These are phyloP conservation scores for Columba janthina DNA, from an alignment of 2,113 vertebrate genomes.

Conservation along the genomic window DNA sequence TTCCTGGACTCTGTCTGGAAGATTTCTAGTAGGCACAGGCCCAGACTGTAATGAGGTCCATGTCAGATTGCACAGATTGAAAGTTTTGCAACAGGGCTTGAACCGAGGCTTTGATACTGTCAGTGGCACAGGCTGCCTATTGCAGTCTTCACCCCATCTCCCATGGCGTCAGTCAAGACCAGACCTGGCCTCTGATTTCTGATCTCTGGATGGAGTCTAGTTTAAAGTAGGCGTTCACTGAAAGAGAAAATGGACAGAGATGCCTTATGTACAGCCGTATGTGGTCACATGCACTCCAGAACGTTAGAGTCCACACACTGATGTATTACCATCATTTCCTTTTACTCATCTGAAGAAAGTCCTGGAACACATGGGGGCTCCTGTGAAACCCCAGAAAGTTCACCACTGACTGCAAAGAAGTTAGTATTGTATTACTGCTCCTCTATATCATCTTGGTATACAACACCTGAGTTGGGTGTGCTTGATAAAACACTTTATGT, in stretches of 20 bases:
- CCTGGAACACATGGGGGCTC: rapidly evolving
- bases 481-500: background rate
- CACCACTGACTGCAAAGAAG: background rate
- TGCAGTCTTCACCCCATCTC: background rate
- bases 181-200: background rate
- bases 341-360: background rate
- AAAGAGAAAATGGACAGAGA: background rate
- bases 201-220: background rate
- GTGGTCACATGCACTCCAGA: background rate
- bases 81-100: background rate
- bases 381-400: background rate
- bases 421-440: background rate
- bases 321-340: background rate
- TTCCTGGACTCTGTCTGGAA: background rate
- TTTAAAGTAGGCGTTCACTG: background rate
- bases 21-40: background rate
- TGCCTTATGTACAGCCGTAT: background rate
- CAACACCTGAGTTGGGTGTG: rapidly evolving
- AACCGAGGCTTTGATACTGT: background rate
- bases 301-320: background rate
- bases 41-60: rapidly evolving
- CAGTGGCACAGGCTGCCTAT: background rate
- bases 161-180: background rate
- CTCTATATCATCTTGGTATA: background rate
- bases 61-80: background rate